Base-by-base conservation (phyloP, 2,888 invertebrate genomes). In the Phaedon cochleariae region DNA sequence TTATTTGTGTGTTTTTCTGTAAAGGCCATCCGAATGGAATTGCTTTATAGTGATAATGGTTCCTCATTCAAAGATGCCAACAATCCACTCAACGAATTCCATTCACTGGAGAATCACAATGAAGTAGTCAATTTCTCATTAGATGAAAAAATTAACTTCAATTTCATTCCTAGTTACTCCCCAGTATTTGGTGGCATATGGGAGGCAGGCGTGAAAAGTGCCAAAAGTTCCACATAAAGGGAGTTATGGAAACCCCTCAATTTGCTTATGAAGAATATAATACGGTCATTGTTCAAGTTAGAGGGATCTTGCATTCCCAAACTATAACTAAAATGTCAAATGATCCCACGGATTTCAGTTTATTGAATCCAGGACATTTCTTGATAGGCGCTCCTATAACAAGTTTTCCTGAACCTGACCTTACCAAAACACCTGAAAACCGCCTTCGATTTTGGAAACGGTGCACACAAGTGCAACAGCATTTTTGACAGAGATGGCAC, bases 201-300 rank as follows among this genome's bases (percentile, higher is more conserved):
- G 51, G 26, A 51, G 26, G 22, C 21, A 15, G 41, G 41, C 17
- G 41, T 41, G 9, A 41, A 41, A 41, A 41, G 41, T 10, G 41
- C 41, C n/a, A 41, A 41, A 41, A n/a, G n/a, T 41, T 5, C 26
- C 26, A 41, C 9, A 41, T 41, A 2, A 41, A 41, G 9, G 3
- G 41, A 10, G 41, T 41, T 2, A 41, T 10, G 17, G 41, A 10
- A 41, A 41, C 67, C 10, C 67, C 62, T 5, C 67, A 71, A 55
- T 59, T 41, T 10, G 78, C 72, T 9, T 76, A 61, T 55, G 78
- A 80, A 67, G 75, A 78, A 46, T 69, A 77, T 41, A n/a, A 53
- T 18, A 80, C 79, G 0, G 9, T 41, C 9, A 41, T 41, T 41
- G 17, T 41, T 41, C 41, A 41, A 15, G 41, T 26, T 26, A 7